Evolutionary conservation across 2,797 vertebrate genomes (phyloP).

Genomic region (Eulemur rubriventer): DNA sequence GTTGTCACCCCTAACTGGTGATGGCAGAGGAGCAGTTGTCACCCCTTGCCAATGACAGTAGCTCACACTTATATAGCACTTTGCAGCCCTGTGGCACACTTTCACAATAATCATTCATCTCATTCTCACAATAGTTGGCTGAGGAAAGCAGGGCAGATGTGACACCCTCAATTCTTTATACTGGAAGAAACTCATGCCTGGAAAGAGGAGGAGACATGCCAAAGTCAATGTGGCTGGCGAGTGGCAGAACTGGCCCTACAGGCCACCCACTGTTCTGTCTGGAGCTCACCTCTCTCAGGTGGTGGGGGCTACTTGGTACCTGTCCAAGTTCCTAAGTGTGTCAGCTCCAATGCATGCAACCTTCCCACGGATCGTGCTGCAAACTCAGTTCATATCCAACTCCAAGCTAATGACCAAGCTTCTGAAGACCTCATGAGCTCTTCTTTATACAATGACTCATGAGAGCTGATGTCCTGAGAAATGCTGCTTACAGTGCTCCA

Average conservation of each 20-base stretch:
- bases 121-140: background rate
- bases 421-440: background rate
- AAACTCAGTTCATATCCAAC: background rate
- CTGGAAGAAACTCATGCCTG: background rate
- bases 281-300: background rate
- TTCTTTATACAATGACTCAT: background rate
- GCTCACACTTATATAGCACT: background rate
- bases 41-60: background rate
- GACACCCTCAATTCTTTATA: accelerated
- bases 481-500: too few relatives aligned
- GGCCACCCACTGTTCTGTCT: background rate
- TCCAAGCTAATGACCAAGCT: background rate
- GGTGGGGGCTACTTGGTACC: background rate
- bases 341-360: background rate
- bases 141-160: background rate
- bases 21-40: background rate
- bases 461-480: background rate
- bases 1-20: background rate
- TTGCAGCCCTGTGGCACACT: background rate
- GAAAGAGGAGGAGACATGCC: background rate
- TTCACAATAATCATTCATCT: background rate
- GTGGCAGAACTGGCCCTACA: background rate
- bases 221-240: background rate
- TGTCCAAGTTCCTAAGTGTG: background rate
- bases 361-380: background rate